Evolutionary conservation across 1,140 invertebrate species (phyloP).

Genomic region (Drosophila ohnishii): DNA sequence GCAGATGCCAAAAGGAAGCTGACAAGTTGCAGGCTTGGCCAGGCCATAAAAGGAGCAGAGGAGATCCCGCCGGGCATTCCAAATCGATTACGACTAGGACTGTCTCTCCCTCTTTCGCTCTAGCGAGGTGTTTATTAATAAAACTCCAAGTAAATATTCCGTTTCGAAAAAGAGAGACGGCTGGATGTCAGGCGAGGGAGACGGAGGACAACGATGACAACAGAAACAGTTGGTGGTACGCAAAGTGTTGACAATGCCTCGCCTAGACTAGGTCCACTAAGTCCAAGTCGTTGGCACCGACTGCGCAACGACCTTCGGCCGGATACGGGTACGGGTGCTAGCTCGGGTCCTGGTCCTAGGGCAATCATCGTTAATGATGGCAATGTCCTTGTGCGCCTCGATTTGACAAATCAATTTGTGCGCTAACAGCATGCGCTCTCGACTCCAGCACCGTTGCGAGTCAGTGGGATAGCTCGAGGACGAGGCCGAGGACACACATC

Average conservation of each 20-base stretch:
- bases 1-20: constrained; percentile 82
- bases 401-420: constrained; percentile 80
- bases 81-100: constrained; percentile 73
- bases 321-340: constrained; percentile 15
- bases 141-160: constrained; percentile 56
- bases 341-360: constrained; percentile 5
- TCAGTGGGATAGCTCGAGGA: constrained; percentile 57
- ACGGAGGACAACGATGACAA: constrained; percentile 25
- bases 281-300: constrained; percentile 59
- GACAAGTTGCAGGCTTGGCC: constrained; percentile 56
- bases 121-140: constrained; percentile 67
- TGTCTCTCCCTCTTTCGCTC: constrained; percentile 38
- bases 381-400: constrained; percentile 74
- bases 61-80: constrained; percentile 74
- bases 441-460: constrained; percentile 26
- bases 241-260: constrained; percentile 73
- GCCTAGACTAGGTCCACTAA: constrained; percentile 12
- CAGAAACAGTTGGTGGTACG: constrained; percentile 73
- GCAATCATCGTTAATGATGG: constrained; percentile 80
- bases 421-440: constrained; percentile 73
- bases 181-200: constrained; percentile 5
- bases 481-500: constrained; percentile 14
- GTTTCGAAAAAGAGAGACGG: constrained; percentile 5
- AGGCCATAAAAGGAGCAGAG: constrained; percentile 52
- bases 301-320: constrained; percentile 69